Evolutionary conservation across 2,888 invertebrate genomes (phyloP).

Genomic region (Drosophila heteroneura): DNA sequence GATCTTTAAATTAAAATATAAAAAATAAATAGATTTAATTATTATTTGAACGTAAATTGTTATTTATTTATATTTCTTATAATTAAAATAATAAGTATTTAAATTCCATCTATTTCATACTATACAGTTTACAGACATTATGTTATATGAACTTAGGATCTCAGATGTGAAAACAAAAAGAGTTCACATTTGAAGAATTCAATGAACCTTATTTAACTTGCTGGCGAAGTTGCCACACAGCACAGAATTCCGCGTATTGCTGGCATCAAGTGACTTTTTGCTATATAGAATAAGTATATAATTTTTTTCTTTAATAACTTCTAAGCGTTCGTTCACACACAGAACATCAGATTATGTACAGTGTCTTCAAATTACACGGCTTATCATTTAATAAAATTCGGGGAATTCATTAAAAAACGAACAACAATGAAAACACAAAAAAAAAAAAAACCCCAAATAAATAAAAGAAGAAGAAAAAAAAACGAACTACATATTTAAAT

Average conservation of each 20-base stretch:
- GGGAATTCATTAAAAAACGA: slow-evolving; percentile 68
- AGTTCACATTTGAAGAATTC: slow-evolving; percentile 16
- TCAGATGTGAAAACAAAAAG: background rate
- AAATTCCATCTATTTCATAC: background rate
- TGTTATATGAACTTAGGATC: background rate
- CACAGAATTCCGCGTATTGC: slow-evolving; percentile 60
- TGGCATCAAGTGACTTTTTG: slow-evolving; percentile 69
- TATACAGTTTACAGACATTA: background rate
- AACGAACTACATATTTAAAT: slow-evolving; percentile 62
- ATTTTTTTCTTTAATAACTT: slow-evolving; percentile 8
- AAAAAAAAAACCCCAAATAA: slow-evolving; percentile 7
- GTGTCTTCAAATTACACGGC: slow-evolving; percentile 75
- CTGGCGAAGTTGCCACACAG: slow-evolving; percentile 14
- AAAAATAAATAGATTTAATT: too few species aligned
- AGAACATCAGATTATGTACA: slow-evolving; percentile 58
- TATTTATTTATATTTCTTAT: too few species aligned
- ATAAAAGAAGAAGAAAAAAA: slow-evolving; percentile 21
- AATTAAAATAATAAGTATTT: too few species aligned
- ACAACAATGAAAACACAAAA: slow-evolving; percentile 12
- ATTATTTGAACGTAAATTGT: too few species aligned
- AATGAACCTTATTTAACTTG: slow-evolving; percentile 22
- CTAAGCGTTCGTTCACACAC: slow-evolving; percentile 57
- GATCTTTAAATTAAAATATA: too few species aligned
- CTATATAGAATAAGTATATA: slow-evolving; percentile 8
- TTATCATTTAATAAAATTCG: slow-evolving; percentile 76